Conservation (phyloP, 2,797 vertebrate genomes). For the Erethizon dorsatum region DNA sequence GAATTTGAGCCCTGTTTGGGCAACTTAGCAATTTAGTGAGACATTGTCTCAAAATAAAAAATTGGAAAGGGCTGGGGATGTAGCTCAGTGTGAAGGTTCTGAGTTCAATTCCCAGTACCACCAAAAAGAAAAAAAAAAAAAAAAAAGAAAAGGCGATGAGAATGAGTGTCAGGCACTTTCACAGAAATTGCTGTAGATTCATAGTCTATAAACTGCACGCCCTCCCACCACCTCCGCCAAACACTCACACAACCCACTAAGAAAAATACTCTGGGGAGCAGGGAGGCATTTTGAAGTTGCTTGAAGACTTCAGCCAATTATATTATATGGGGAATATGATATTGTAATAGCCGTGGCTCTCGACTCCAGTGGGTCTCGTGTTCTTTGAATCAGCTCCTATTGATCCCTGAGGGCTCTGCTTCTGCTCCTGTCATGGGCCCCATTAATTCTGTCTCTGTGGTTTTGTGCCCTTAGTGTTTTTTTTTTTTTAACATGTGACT, state of each 20-base stretch:
- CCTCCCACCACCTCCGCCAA: not conserved
- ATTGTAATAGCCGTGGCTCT: not conserved
- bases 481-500: not conserved
- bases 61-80: not conserved
- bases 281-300: not conserved
- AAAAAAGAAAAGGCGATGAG: not conserved
- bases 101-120: not conserved
- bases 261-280: not conserved
- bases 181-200: not conserved
- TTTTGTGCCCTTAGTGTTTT: not conserved
- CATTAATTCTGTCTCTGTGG: not conserved
- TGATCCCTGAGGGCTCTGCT: not conserved
- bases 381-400: not conserved
- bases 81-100: not conserved
- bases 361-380: not conserved
- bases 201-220: not conserved
- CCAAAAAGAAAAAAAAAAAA: not conserved
- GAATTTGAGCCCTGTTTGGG: not conserved
- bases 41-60: not conserved
- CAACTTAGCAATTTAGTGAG: not conserved
- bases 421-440: not conserved
- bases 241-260: not conserved
- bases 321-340: not conserved
- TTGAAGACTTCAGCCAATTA: not conserved
- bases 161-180: not conserved